These are phyloP conservation scores for Cartodere bifasciata DNA, from an alignment of 2,888 invertebrate genomes.

Conservation along the genomic window DNA sequence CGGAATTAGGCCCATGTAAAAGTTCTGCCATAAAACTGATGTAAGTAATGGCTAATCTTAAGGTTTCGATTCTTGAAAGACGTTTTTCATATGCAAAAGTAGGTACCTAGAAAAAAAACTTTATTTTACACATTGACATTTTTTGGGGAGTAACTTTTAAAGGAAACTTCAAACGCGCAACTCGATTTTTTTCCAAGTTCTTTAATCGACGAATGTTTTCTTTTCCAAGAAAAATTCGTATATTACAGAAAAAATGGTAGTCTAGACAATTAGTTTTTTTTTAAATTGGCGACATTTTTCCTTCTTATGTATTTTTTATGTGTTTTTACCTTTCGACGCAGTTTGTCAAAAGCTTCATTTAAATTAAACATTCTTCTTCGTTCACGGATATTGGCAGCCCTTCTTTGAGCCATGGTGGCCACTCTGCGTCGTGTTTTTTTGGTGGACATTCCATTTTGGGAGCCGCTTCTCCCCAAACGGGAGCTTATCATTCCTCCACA, in stretches of 20 bases:
- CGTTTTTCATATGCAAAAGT: conserved; percentile 96
- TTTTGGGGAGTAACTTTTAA: too few relatives aligned
- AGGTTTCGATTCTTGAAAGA: conserved; percentile 86
- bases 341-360: conserved; percentile 89
- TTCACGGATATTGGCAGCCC: conserved; percentile 89
- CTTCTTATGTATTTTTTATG: too few relatives aligned
- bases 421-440: conserved; percentile 80
- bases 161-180: too few relatives aligned
- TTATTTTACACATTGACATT: too few relatives aligned
- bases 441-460: conserved; percentile 31
- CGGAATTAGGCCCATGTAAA: conserved; percentile 44
- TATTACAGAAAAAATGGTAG: too few relatives aligned
- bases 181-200: too few relatives aligned
- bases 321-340: conserved; percentile 69
- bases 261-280: too few relatives aligned
- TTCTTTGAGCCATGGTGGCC: conserved; percentile 78
- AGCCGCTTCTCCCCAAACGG: conserved; percentile 24
- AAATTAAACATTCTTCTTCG: conserved; percentile 89
- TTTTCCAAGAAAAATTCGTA: too few relatives aligned
- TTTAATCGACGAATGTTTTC: too few relatives aligned
- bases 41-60: conserved; percentile 89
- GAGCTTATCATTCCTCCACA: conserved; percentile 38
- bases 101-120: conserved; percentile 49
- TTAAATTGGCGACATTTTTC: too few relatives aligned
- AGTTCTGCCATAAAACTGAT: conserved; percentile 94